phyloP scores from a whole-genome alignment of 1,140 invertebrate genomes.

The Scylla paramamosain region DNA sequence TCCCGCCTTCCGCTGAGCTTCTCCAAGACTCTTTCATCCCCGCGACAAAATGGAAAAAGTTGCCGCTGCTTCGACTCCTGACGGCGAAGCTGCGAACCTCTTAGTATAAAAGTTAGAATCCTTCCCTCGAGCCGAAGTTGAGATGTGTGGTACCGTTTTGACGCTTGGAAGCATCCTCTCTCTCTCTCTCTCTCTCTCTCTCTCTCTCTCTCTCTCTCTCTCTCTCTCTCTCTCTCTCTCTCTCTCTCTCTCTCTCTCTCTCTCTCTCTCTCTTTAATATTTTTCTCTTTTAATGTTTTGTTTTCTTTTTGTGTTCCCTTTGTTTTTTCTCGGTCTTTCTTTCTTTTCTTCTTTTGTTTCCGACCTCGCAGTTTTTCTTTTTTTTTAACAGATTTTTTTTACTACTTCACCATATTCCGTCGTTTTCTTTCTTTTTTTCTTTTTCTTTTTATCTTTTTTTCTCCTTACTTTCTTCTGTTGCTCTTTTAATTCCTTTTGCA shows the following conservation, averaged over 20 bases:
- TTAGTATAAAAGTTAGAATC: not conserved
- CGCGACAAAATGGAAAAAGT: slow-evolving; percentile 22
- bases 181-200: not conserved
- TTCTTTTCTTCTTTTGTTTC: no score
- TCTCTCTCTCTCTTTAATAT: not conserved
- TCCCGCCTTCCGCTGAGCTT: not conserved
- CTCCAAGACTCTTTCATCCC: slow-evolving; percentile 19
- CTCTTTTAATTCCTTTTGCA: no score
- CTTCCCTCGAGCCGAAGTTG: not conserved
- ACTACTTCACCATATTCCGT: no score
- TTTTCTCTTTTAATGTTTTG: not conserved
- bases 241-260: slow-evolving; percentile 34
- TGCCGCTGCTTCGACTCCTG: not conserved
- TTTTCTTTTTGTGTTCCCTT: not conserved
- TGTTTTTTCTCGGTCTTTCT: no score
- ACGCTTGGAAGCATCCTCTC: no score
- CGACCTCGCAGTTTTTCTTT: no score
- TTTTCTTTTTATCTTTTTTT: no score
- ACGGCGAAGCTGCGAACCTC: not conserved
- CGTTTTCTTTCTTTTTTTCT: no score
- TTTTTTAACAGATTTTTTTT: no score
- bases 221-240: not conserved
- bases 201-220: slow-evolving; percentile 38
- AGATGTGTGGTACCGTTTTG: slow-evolving; percentile 5
- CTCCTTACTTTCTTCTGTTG: no score